Base-by-base conservation (phyloP, 2,797 vertebrate species). In the Sebastes wilsoni region DNA sequence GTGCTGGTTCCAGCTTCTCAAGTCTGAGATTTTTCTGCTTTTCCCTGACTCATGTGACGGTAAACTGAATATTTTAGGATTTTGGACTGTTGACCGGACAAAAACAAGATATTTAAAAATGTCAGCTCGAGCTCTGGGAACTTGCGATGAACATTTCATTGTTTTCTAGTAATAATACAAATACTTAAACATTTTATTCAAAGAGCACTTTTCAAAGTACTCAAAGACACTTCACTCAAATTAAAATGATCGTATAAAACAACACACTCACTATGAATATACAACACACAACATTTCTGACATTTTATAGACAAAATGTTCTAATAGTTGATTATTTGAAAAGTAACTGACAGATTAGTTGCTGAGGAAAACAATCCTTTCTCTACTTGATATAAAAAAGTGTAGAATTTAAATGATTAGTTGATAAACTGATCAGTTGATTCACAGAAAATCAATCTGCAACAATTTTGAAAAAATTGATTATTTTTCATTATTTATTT, bases 11-110 rank as follows among this genome's bases (percentile, higher is more conserved):
- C 11, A 27, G 27, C 14, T 16, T 38, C 46, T 49, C 16, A 36
- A 2, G 16, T 22, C 6, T 62, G 14, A 32, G 6, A 2, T 14
- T 23, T 11, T 4, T 0, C 8, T 4, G 1, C 8, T 22, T 42
- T 38, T 32, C 16, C 25, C 4, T 8, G 8, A 32, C 52, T 30
- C 28, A 52, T 36, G 27, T 54, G 23, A 36, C 1, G 1, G 16
- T 16, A n/a, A 18, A 52, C 20, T 11, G 13, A 23, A 25, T 16
- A 16, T 11, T 0, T 75, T 34, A 18, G 27, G 16, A 16, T 65
- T 32, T 16, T 6, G 46, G 25, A 56, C 36, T n/a, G 12, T 30
- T 42, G 20, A 20, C 3, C 3, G 18, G 5, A 52, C 38, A n/a
- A 30, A 28, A 54, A 58, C 18, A 49, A 25, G 2, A 14, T 9